Evolutionary conservation across 2,888 invertebrate species (phyloP).

Genomic region (Thymelicus acteon): DNA sequence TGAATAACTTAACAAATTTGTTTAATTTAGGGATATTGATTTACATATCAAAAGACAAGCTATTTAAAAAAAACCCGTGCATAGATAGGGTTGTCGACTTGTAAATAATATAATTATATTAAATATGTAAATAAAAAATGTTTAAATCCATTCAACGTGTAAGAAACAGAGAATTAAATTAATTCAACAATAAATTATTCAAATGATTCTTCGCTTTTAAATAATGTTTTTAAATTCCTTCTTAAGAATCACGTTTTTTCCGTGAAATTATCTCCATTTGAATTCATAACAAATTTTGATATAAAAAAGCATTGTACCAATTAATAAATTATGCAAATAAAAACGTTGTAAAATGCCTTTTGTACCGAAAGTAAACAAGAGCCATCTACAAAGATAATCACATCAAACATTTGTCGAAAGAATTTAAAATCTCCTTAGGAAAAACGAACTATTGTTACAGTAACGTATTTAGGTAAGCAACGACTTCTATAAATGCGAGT

Average conservation of each 20-base stretch:
- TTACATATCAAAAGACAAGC: too few species aligned
- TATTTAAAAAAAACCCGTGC: too few species aligned
- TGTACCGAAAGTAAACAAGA: slow-evolving; percentile 6
- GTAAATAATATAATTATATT: too few species aligned
- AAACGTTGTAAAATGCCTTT: slow-evolving; percentile 6
- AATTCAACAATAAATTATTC: slow-evolving; percentile 4
- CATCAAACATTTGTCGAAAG: slow-evolving; percentile 35
- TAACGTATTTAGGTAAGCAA: slow-evolving; percentile 66
- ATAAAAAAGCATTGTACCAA: background rate
- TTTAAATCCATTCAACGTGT: too few species aligned
- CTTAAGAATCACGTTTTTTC: background rate
- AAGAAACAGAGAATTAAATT: background rate
- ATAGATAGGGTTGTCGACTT: too few species aligned
- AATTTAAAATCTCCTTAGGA: slow-evolving; percentile 32
- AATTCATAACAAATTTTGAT: slow-evolving; percentile 2
- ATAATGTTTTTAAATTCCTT: background rate
- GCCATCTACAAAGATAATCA: slow-evolving; percentile 27
- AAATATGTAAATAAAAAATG: too few species aligned
- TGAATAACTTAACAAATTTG: too few species aligned
- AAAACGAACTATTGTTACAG: slow-evolving; percentile 51
- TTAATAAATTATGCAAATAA: slow-evolving; percentile 13
- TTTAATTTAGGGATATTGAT: too few species aligned
- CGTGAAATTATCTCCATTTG: background rate
- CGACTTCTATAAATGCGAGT: slow-evolving; percentile 62
- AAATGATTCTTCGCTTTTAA: background rate